A percentile compares a stretch with the other conserved stretches of the same genome.
Evolutionary conservation across 2,113 vertebrate species (phyloP).

Genomic region (Archocentrus centrarchus): DNA sequence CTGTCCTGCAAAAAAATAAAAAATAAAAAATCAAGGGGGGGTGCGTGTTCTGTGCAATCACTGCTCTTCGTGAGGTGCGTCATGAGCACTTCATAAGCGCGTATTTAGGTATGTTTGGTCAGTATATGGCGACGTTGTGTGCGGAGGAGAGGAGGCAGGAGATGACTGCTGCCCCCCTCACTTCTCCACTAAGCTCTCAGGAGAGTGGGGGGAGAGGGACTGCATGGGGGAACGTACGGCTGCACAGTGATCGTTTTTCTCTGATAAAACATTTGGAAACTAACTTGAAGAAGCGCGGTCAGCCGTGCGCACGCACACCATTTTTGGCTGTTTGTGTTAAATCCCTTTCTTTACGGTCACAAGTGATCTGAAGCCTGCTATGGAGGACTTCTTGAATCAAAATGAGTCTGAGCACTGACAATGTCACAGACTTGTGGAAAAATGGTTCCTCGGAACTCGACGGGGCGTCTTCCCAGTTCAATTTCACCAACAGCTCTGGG

Average conservation of each 20-base stretch:
- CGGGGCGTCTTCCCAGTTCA: constrained; percentile 61
- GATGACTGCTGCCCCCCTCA: constrained; percentile 60
- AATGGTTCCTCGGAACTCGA: constrained; percentile 79
- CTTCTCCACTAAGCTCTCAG: constrained; percentile 53
- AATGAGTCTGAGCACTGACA: constrained; percentile 82
- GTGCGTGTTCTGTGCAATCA: background rate
- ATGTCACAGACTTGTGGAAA: constrained; percentile 77
- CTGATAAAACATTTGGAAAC: constrained; percentile 2
- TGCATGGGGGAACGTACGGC: constrained; percentile 24
- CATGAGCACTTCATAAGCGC: constrained; percentile 31
- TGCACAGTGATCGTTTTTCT: constrained; percentile 6
- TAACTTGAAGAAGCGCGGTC: background rate
- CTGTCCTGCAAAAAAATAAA: constrained; percentile 1
- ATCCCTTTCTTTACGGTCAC: constrained; percentile 40
- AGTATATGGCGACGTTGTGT: constrained; percentile 48
- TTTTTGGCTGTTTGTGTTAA: background rate
- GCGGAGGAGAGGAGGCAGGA: constrained; percentile 62
- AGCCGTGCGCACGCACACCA: constrained; percentile 12
- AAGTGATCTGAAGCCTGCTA: constrained; percentile 74
- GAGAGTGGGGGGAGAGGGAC: constrained; percentile 46
- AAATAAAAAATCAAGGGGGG: background rate
- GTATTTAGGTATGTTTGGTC: constrained; percentile 42
- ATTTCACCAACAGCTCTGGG: constrained; percentile 84
- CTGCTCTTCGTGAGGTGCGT: constrained; percentile 17
- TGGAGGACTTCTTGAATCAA: constrained; percentile 78